Base-by-base conservation (phyloP, 2,113 vertebrate species). In the Progne subis region DNA sequence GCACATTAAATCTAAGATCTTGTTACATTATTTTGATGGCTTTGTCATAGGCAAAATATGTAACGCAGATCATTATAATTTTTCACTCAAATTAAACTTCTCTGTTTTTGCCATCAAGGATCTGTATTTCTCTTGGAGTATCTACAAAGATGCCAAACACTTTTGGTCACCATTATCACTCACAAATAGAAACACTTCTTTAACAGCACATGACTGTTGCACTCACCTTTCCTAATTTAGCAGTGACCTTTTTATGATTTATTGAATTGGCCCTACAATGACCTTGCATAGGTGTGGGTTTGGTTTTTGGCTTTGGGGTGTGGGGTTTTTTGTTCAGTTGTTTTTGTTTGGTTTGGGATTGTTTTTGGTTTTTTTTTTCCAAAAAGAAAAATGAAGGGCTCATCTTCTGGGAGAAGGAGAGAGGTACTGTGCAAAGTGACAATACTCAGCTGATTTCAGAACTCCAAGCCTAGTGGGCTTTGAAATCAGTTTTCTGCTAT, bases 351-450 rank as follows among this genome's bases (percentile, higher is more conserved):
- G n/a, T n/a, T n/a, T n/a, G n/a, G n/a, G n/a, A n/a, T n/a, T 41
- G 2, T 3, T 37, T 24, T 7, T 50, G 16, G 28, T 11, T 17
- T 31, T 31, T 2, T 13, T 5, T 31, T n/a, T 2, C 0, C 25
- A 21, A 28, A 28, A 39, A 47, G 13, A 2, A 29, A 46, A 69
- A n/a, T 8, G 2, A 75, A 50, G 8, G 15, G 2, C 14, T 37
- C 14, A 1, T n/a, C 32, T 34, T 3, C 8, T 9, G 4, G 4
- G 6, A 4, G 26, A 17, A 47, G 55, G 18, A 41, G 14, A 76
- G 28, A 55, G 6, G 7, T 4, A 15, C 11, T 12, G 8, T 57
- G 11, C 12, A 31, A 70, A 23, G 37, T 37, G 37, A 37, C 37
- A 37, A 37, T 11, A 12, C 8, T 23, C 61, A 68, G 52, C 9